Percentiles rank a stretch among this genome's conserved stretches.
phyloP scores from a whole-genome alignment of 1,140 invertebrate species.

The Drosophila littoralis region DNA sequence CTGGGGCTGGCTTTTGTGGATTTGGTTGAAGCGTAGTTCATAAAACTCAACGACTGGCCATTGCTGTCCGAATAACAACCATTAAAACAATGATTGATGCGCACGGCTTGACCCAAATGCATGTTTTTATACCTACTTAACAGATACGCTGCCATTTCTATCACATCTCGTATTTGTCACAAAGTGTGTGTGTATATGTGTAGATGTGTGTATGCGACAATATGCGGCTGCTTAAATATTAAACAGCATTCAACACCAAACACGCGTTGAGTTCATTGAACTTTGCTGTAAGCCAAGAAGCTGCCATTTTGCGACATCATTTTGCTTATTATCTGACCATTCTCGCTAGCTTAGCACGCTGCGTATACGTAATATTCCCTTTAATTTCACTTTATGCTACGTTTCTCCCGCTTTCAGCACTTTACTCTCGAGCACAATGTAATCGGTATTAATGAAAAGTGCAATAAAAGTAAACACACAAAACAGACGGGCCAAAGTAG shows the following conservation, averaged over 20 bases:
- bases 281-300: constrained; percentile 25
- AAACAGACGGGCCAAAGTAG: constrained; percentile 5
- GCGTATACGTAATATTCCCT: constrained; percentile 72
- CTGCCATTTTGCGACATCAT: constrained; percentile 28
- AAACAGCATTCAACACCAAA: constrained; percentile 13
- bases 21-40: constrained; percentile 55
- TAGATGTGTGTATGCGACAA: constrained; percentile 10
- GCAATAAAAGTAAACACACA: constrained; percentile 47
- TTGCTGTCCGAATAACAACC: constrained; percentile 44
- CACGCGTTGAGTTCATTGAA: constrained; percentile 37
- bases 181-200: constrained; percentile 5
- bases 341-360: constrained; percentile 54
- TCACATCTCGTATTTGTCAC: constrained; percentile 21
- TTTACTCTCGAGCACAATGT: constrained; percentile 57
- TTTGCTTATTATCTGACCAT: constrained; percentile 71
- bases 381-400: constrained; percentile 71
- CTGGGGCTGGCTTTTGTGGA: constrained; percentile 39
- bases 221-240: constrained; percentile 36
- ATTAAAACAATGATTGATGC: constrained; percentile 80
- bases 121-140: constrained; percentile 77
- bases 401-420: constrained; percentile 12
- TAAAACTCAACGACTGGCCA: constrained; percentile 56
- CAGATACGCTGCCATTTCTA: constrained; percentile 39
- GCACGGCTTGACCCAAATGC: constrained; percentile 76
- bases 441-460: constrained; percentile 76